Evolutionary conservation across 2,888 invertebrate species (phyloP), one percentile per base, ranked within the genome.

Genomic region (Allygus modestus): DNA sequence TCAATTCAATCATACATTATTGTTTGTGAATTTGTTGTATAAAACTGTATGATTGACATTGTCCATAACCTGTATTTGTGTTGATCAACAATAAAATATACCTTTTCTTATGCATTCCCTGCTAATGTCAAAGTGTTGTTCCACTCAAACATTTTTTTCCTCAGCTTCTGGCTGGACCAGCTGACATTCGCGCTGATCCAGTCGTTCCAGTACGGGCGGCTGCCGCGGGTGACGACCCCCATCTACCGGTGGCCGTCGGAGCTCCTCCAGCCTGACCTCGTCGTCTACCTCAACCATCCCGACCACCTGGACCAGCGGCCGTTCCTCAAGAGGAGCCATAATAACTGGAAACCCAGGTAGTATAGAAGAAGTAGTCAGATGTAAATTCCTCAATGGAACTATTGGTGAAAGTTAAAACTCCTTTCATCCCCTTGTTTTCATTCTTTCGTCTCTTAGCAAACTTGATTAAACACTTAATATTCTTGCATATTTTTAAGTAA

Each of bases 151-250:
- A n/a, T n/a, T n/a, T n/a, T n/a, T n/a, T 37, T 12, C 17, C 41
- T 1, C 26, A 77, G 77, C 4, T 77, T 23, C 77, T 77, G 77
- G 77, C 51, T 77, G 77, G 77, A 77, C 51, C 77, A 77, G 51
- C n/a, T 77, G 26, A 77, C 77, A 23, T 77, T 77, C n/a, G 77
- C 77, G 28, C 37, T 77, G 51, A 77, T 77, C 77, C 77, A 77
- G 46, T 46, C 77, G 26, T 77, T 77, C 51, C 77, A 37, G 77
- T 77, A 77, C 51, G 77, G 77, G 11, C 23, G 77, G 20, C 77
- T 77, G 12, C 77, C 77, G 41, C 23, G 28, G 15, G 43, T 77
- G 51, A 46, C 77, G 2, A 41, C 51, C 12, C 77, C 43, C 28
- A 23, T 77, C 20, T 77, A 41, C 51, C 23, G 51, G 43, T 77